Evolutionary conservation across 2,797 vertebrate genomes (phyloP).

Genomic region (Amphiprion clarkii): DNA sequence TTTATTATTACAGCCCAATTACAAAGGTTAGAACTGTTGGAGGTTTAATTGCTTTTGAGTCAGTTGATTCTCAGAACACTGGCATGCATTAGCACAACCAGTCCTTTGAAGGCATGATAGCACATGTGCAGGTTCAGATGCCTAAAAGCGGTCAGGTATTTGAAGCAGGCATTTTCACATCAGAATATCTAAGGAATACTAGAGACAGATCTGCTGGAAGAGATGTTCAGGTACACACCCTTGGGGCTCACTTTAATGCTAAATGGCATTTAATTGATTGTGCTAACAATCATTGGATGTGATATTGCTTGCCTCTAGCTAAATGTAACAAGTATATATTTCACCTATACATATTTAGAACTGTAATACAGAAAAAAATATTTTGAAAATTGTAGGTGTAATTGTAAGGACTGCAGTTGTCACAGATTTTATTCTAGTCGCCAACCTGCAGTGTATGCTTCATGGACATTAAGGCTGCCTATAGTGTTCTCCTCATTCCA

Average conservation of each 20-base stretch:
- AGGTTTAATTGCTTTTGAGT: too few species aligned
- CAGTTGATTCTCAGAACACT: background rate
- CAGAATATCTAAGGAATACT: conserved; percentile 16
- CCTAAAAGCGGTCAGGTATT: background rate
- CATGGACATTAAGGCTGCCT: conserved; percentile 25
- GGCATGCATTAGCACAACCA: background rate
- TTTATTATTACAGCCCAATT: too few species aligned
- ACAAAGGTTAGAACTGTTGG: too few species aligned
- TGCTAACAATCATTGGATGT: background rate
- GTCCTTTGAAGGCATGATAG: background rate
- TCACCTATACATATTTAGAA: conserved; percentile 5
- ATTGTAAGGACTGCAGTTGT: conserved; percentile 20
- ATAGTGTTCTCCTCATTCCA: conserved; percentile 23
- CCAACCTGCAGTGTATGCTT: background rate
- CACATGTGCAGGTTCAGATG: conserved; percentile 12
- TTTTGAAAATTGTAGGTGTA: background rate
- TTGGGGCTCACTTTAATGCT: background rate
- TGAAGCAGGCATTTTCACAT: conserved; percentile 9
- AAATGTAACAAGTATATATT: background rate
- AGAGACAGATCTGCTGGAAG: background rate
- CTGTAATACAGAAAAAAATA: background rate
- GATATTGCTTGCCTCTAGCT: background rate
- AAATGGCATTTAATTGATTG: background rate
- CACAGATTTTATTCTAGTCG: conserved; percentile 24
- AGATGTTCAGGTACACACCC: background rate